Evolutionary conservation across 2,888 invertebrate genomes (phyloP).

Genomic region (Hypercompe scribonia): DNA sequence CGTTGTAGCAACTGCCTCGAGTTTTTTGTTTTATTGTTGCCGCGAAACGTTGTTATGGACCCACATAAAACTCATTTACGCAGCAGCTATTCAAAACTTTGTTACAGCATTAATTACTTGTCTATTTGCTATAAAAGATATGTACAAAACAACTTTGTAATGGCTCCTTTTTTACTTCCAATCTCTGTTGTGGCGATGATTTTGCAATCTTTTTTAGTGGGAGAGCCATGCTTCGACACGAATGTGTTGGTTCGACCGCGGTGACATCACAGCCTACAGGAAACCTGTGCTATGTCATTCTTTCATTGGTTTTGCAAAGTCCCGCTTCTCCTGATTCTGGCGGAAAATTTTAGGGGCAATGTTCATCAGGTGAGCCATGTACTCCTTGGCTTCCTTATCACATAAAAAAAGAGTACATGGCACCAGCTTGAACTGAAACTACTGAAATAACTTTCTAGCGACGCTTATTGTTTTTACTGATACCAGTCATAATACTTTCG

Average conservation of each 20-base stretch:
- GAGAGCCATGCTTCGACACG: too few relatives aligned
- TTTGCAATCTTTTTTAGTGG: neutral
- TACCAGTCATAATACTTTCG: neutral
- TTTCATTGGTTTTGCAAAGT: too few relatives aligned
- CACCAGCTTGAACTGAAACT: neutral
- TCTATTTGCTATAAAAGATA: neutral
- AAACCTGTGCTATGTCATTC: neutral
- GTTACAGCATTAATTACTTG: neutral
- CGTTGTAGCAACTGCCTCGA: conserved; percentile 14
- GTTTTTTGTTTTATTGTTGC: conserved; percentile 15
- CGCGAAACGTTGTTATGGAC: neutral
- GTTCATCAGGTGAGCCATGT: too few relatives aligned
- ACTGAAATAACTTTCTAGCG: neutral
- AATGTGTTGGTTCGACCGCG: too few relatives aligned
- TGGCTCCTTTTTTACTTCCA: neutral
- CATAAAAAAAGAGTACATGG: too few relatives aligned
- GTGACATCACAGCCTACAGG: neutral
- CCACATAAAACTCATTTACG: neutral
- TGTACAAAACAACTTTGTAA: neutral
- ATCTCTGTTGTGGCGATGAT: neutral
- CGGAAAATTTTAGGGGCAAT: neutral
- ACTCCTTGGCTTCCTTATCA: too few relatives aligned
- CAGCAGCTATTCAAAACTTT: neutral
- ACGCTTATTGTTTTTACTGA: neutral
- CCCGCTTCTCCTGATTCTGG: neutral